Evolutionary conservation across 64 coral and sea anemone genomes (phyloP).

Genomic region (Pachyseris speciosa): DNA sequence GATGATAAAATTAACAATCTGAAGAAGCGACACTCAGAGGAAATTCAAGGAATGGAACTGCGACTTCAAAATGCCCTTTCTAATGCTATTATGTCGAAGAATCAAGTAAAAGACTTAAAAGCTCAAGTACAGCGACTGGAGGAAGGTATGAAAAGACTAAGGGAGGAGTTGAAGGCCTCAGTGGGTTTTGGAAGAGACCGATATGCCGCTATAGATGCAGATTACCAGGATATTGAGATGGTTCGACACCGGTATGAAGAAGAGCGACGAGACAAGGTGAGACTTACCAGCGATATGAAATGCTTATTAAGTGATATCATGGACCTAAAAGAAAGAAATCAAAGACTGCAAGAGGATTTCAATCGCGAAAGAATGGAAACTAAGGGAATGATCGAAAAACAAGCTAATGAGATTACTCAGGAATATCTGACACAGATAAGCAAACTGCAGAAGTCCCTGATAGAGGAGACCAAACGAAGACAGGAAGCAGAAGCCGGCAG

Average conservation of each 20-base stretch:
- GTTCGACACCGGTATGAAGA: slow-evolving; percentile 77
- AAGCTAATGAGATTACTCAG: slow-evolving; percentile 87
- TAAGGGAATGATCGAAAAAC: slow-evolving; percentile 82
- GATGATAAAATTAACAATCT: slow-evolving; percentile 64
- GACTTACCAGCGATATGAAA: slow-evolving; percentile 90
- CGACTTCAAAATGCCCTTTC: slow-evolving; percentile 72
- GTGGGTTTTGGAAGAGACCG: slow-evolving; percentile 40
- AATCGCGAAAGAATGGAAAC: slow-evolving; percentile 89
- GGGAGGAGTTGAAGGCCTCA: slow-evolving; percentile 33
- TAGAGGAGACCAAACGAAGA: slow-evolving; percentile 72
- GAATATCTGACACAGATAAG: slow-evolving; percentile 84
- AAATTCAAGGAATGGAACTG: slow-evolving; percentile 69
- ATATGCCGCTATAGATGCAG: slow-evolving; percentile 4
- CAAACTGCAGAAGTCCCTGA: slow-evolving; percentile 78
- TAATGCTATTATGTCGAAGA: slow-evolving; percentile 55
- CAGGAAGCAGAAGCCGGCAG: slow-evolving; percentile 43
- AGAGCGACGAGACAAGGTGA: slow-evolving; percentile 68
- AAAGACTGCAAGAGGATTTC: slow-evolving; percentile 81
- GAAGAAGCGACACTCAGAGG: slow-evolving; percentile 74
- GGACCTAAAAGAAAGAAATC: slow-evolving; percentile 83
- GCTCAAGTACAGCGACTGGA: slow-evolving; percentile 72
- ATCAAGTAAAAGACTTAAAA: slow-evolving; percentile 80
- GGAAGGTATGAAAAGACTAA: slow-evolving; percentile 61
- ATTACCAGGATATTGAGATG: slow-evolving; percentile 69
- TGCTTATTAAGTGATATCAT: slow-evolving; percentile 82